Conservation (phyloP, 2,113 vertebrate genomes). For the Bufo gargarizans region DNA sequence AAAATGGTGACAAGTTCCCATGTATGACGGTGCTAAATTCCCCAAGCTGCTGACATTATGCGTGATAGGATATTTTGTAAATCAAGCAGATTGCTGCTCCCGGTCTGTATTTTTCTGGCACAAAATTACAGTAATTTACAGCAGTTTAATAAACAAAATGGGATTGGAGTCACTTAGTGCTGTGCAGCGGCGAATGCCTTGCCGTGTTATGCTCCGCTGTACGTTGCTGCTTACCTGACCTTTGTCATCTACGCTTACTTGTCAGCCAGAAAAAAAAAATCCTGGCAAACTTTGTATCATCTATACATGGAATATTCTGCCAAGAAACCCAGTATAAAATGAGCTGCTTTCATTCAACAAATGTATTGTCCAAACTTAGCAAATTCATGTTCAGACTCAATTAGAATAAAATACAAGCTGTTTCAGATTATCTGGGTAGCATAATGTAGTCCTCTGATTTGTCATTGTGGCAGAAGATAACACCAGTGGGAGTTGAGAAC, state of each 20-base stretch:
- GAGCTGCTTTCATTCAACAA: background rate
- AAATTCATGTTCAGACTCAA: background rate
- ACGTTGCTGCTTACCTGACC: background rate
- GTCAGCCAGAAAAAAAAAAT: background rate
- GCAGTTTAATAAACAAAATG: background rate
- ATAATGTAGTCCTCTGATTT: background rate
- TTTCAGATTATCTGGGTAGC: background rate
- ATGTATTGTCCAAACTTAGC: background rate
- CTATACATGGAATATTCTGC: background rate
- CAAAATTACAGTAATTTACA: conserved; percentile 8
- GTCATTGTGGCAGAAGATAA: too few relatives aligned
- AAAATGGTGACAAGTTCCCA: background rate
- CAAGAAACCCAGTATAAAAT: background rate
- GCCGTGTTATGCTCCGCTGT: background rate
- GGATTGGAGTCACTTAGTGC: background rate
- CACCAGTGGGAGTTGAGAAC: too few relatives aligned
- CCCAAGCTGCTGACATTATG: background rate
- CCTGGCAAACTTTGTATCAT: background rate
- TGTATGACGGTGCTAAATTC: background rate
- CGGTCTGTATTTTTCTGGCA: background rate
- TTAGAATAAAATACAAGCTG: background rate
- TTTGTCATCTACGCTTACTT: background rate
- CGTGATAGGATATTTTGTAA: too few relatives aligned
- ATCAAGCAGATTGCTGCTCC: background rate
- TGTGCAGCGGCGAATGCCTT: background rate